Conservation (phyloP, 2,888 invertebrate species). For the Ischnura elegans region DNA sequence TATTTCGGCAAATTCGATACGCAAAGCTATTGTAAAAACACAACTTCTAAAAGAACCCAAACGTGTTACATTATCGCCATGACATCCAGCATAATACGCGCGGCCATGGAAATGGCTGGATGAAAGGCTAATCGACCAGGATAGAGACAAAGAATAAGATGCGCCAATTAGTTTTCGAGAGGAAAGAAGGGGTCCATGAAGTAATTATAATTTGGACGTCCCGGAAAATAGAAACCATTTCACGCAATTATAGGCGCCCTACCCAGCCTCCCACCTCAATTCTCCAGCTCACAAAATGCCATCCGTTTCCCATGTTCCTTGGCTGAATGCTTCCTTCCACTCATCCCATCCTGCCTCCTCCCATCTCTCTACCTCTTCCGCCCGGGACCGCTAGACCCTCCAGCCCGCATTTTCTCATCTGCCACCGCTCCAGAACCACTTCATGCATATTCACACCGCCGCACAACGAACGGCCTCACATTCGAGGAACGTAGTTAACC, state of each 20-base stretch:
- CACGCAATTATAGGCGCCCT: background rate
- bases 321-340: background rate
- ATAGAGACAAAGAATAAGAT: background rate
- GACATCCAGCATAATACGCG: background rate
- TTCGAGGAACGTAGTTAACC: constrained; percentile 57
- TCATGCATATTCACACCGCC: constrained; percentile 65
- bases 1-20: too few species aligned
- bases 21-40: too few species aligned
- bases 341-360: background rate
- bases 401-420: constrained; percentile 43
- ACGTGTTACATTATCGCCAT: too few species aligned
- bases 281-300: background rate
- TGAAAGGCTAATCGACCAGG: background rate
- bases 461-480: constrained; percentile 20
- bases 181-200: background rate
- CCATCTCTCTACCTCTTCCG: background rate
- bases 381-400: background rate
- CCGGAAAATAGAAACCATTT: background rate
- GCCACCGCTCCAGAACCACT: constrained; percentile 58
- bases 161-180: background rate
- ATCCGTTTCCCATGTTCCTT: background rate
- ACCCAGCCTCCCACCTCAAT: too few species aligned
- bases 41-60: too few species aligned
- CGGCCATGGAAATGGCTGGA: background rate
- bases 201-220: background rate